These are phyloP conservation scores for Blastobasis adustella DNA, from an alignment of 2,888 invertebrate genomes.

Conservation along the genomic window DNA sequence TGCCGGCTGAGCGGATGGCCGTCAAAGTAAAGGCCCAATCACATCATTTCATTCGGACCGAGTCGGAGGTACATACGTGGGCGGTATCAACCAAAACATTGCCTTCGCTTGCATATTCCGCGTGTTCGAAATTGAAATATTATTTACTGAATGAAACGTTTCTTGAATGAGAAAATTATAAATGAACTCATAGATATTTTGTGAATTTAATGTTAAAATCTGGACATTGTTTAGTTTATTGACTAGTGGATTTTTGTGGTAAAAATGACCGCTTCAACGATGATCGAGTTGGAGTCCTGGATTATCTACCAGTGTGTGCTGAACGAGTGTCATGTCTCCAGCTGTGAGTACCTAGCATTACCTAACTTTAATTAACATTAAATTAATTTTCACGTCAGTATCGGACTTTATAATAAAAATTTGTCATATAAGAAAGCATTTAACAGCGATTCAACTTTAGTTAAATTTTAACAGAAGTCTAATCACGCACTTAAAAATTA, in stretches of 20 bases:
- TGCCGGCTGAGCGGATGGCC: conserved; percentile 14
- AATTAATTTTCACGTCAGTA: neutral
- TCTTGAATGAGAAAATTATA: conserved; percentile 21
- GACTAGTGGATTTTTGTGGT: conserved; percentile 35
- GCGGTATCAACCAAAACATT: conserved; percentile 47
- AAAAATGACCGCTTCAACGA: conserved; percentile 71
- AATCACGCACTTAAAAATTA: too few species aligned
- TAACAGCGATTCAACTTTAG: too few species aligned
- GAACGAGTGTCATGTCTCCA: conserved; percentile 79
- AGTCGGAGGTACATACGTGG: conserved; percentile 35
- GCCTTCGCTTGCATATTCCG: conserved; percentile 28
- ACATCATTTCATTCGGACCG: conserved; percentile 51
- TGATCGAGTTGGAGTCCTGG: conserved; percentile 82
- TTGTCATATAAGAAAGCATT: too few species aligned
- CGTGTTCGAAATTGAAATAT: conserved; percentile 32
- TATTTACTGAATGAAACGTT: conserved; percentile 39
- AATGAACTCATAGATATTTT: conserved; percentile 15
- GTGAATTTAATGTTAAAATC: conserved; percentile 22
- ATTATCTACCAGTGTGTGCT: conserved; percentile 80
- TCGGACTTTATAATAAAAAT: too few species aligned
- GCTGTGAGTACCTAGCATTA: conserved; percentile 70
- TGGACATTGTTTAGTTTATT: conserved; percentile 26
- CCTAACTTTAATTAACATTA: conserved; percentile 1
- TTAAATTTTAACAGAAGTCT: too few species aligned
- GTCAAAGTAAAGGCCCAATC: conserved; percentile 25